Percentiles rank a stretch among this genome's conserved stretches.
Evolutionary conservation across 2,113 vertebrate species (phyloP).

Genomic region (Plotosus lineatus): DNA sequence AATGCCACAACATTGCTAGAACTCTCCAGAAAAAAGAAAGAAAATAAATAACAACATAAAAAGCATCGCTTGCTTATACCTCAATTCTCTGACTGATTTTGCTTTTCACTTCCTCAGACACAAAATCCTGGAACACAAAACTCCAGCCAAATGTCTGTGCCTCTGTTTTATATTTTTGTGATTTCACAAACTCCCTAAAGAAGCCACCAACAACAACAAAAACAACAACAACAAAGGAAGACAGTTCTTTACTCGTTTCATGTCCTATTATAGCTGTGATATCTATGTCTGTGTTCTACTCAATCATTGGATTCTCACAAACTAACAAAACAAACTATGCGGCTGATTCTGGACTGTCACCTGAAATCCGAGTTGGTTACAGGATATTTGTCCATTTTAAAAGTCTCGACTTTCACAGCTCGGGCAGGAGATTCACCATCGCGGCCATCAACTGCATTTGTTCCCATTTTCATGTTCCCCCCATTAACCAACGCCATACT

Average conservation of each 20-base stretch:
- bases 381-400: conserved; percentile 81
- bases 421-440: conserved; percentile 75
- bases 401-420: conserved; percentile 73
- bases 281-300: neutral
- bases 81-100: conserved; percentile 85
- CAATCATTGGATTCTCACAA: neutral
- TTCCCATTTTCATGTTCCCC: conserved; percentile 81
- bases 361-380: conserved; percentile 89
- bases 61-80: conserved; percentile 66
- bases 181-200: conserved; percentile 86
- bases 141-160: conserved; percentile 93
- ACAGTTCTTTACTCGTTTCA: neutral
- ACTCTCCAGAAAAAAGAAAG: neutral
- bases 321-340: neutral
- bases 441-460: conserved; percentile 68
- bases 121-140: conserved; percentile 97
- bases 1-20: neutral
- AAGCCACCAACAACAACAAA: conserved; percentile 3
- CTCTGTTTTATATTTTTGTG: conserved; percentile 88
- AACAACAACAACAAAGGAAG: neutral
- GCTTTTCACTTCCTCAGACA: conserved; percentile 82
- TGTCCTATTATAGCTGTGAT: neutral
- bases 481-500: conserved; percentile 76
- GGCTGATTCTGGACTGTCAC: conserved; percentile 59
- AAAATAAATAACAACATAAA: neutral